Conservation (phyloP, 2,888 invertebrate genomes). For the Steromphala cineraria region DNA sequence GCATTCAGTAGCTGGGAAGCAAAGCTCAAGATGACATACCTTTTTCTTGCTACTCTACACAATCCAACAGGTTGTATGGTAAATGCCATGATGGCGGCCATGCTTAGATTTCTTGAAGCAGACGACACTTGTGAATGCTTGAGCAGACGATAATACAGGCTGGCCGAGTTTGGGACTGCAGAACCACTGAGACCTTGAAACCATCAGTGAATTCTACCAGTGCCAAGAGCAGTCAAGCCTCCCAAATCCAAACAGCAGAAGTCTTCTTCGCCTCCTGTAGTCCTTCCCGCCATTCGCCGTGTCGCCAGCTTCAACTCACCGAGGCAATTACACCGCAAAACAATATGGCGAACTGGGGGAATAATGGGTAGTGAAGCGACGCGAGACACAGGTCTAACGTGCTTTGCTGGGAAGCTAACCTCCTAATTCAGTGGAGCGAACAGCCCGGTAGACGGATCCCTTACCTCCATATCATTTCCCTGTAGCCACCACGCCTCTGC, state of each 20-base stretch:
- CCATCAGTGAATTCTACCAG: conserved; percentile 68
- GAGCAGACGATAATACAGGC: conserved; percentile 27
- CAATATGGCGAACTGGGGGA: conserved; percentile 20
- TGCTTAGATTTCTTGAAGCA: conserved; percentile 46
- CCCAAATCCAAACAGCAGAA: neutral
- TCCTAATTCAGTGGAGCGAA: neutral
- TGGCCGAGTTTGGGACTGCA: conserved; percentile 62
- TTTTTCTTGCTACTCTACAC: neutral
- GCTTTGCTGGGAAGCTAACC: neutral
- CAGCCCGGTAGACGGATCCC: neutral
- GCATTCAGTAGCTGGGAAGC: too few species aligned
- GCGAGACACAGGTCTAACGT: neutral
- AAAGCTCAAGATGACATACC: neutral
- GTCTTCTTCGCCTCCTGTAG: neutral
- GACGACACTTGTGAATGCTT: conserved; percentile 38
- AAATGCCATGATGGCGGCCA: conserved; percentile 23
- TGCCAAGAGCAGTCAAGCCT: conserved; percentile 60
- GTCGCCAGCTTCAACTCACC: conserved; percentile 8
- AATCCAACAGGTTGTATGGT: conserved; percentile 9
- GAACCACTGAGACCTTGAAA: conserved; percentile 54
- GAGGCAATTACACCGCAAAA: conserved; percentile 8
- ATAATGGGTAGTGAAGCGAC: neutral
- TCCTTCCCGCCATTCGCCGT: neutral
- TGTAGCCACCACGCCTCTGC: too few species aligned
- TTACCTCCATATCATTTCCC: too few species aligned